Base-by-base conservation (phyloP, 2,113 vertebrate species). In the Myrmecobius fasciatus region DNA sequence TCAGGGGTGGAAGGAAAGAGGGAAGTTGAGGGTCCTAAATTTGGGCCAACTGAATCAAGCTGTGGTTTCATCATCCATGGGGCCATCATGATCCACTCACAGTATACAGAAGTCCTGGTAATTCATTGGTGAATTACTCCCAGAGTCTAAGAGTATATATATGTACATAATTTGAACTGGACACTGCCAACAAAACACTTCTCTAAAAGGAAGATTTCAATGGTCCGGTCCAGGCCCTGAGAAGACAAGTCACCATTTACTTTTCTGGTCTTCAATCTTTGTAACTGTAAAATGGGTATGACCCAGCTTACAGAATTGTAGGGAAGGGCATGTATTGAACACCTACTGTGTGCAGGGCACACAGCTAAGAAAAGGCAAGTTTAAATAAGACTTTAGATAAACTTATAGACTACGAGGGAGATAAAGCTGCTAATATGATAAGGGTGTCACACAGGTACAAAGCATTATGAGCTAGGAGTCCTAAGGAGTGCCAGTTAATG, bases 41-140 rank as follows among this genome's bases (percentile, higher is more conserved):
- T 43, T 83, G 22, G 67, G 67, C n/a, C 67, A 43, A 43, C 17
- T n/a, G 36, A 20, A 17, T 36, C n/a, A 75, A n/a, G 60, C 56
- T 31, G 36, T 36, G 56, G 28, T 31, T 60, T 75, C 60, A 20
- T 1, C 14, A 14, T 28, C 56, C 56, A 60, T 17, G 60, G n/a
- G 60, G 60, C 36, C 36, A 75, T 7, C 36, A n/a, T 20, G 17
- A 43, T 24, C n/a, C n/a, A n/a, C 43, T 83, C 36, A 22, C 36
- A 7, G 0, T 22, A 8, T 8, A 43, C 0, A 43, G n/a, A 83
- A 83, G 31, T 6, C 20, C n/a, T 0, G 2, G 17, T n/a, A 75
- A 75, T 36, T 75, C 60, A 75, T 6, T 75, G 36, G 14, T 8
- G 14, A 75, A n/a, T 83, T n/a, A n/a, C 36, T 75, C 36, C n/a